These are phyloP conservation scores for Drosophila borborema DNA, from an alignment of 2,888 invertebrate genomes.

Conservation along the genomic window DNA sequence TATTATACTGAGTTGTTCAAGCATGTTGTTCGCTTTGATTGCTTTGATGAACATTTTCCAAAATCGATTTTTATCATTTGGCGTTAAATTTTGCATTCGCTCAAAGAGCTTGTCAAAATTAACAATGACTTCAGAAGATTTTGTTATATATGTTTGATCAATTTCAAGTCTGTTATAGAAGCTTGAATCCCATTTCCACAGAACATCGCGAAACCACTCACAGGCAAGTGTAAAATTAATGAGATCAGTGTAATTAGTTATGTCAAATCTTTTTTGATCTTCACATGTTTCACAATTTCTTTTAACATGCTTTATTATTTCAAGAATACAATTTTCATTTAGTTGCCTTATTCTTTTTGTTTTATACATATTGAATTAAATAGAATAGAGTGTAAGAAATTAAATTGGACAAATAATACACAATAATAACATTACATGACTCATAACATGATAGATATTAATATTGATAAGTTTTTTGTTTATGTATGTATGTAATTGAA, in stretches of 20 bases:
- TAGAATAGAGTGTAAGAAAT: background rate
- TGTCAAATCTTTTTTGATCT: background rate
- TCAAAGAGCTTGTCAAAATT: background rate
- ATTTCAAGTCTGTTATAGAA: background rate
- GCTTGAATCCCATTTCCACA: background rate
- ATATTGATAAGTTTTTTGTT: background rate
- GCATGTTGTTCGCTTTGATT: background rate
- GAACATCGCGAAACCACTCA: background rate
- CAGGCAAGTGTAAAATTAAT: background rate
- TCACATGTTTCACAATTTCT: constrained; percentile 1
- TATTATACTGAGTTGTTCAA: background rate
- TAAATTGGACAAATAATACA: background rate
- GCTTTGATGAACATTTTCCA: background rate
- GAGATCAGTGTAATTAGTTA: background rate
- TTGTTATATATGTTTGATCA: background rate
- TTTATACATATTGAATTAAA: background rate
- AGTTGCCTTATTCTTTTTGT: background rate
- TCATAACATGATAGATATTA: background rate
- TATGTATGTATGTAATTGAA: background rate
- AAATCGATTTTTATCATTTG: background rate
- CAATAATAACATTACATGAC: background rate
- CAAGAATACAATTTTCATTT: background rate
- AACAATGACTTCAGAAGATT: background rate
- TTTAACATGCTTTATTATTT: background rate
- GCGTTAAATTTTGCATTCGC: background rate